Percentiles rank a stretch among this genome's conserved stretches.
These are phyloP conservation scores for Melieria omissa DNA, from an alignment of 2,888 invertebrate species.

Conservation along the genomic window DNA sequence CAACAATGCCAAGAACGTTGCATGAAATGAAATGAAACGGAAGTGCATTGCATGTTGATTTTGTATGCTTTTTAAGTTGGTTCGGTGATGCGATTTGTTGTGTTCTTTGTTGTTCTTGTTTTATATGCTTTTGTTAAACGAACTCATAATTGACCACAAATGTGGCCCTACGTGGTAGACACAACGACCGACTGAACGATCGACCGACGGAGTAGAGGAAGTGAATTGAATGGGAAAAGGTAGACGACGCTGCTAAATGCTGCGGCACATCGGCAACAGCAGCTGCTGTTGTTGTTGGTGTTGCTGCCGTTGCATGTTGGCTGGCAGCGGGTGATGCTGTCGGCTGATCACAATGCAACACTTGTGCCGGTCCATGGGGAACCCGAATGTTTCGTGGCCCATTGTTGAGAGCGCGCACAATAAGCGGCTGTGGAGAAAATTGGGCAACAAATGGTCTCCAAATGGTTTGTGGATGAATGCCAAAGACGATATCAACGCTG, in stretches of 20 bases:
- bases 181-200: neutral
- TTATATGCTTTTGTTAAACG: constrained; percentile 11
- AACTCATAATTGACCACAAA: constrained; percentile 37
- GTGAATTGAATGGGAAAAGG: constrained; percentile 24
- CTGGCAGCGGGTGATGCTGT: neutral
- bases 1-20: neutral
- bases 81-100: neutral
- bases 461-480: too few relatives aligned
- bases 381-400: too few relatives aligned
- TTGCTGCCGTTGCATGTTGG: neutral
- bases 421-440: too few relatives aligned
- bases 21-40: constrained; percentile 29
- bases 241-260: constrained; percentile 1
- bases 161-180: constrained; percentile 3
- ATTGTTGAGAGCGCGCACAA: too few relatives aligned
- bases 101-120: neutral
- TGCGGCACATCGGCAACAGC: neutral
- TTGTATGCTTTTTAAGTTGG: constrained; percentile 11
- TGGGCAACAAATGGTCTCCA: too few relatives aligned
- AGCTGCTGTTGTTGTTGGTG: constrained; percentile 12
- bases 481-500: too few relatives aligned
- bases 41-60: constrained; percentile 36
- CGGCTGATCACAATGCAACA: neutral
- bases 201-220: constrained; percentile 14
- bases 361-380: too few relatives aligned